These are phyloP conservation scores for Pelecanus crispus DNA, from an alignment of 2,113 vertebrate genomes.

Conservation along the genomic window DNA sequence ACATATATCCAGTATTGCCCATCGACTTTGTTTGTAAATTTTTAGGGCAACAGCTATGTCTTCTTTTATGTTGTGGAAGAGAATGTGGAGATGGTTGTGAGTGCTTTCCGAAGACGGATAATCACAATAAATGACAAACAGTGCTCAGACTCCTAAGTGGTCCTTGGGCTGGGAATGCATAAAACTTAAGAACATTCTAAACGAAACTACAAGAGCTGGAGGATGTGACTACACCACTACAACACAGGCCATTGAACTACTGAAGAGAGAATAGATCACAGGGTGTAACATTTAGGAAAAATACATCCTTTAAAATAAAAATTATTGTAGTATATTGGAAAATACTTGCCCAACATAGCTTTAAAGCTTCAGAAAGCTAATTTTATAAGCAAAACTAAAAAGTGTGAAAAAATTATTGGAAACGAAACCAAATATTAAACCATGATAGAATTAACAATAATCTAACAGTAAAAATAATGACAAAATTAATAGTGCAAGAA, in stretches of 20 bases:
- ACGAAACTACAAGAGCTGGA: not conserved
- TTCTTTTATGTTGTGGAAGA: not conserved
- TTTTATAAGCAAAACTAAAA: not conserved
- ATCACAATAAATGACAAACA: not conserved
- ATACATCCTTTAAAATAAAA: not conserved
- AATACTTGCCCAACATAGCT: not conserved
- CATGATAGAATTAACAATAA: not conserved
- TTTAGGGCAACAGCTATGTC: not conserved
- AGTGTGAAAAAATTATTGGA: not conserved
- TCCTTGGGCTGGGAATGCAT: not conserved
- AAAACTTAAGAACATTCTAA: not conserved
- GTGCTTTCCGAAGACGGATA: not conserved
- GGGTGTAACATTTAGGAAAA: not conserved
- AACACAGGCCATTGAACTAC: not conserved
- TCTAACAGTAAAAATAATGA: not conserved
- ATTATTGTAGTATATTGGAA: not conserved
- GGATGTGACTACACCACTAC: not conserved
- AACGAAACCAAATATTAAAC: not conserved
- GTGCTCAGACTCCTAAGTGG: not conserved
- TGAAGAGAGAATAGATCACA: not conserved
- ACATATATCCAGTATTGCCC: fast-evolving
- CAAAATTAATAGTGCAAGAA: not conserved
- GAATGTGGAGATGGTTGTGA: not conserved
- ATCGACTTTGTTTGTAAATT: not conserved
- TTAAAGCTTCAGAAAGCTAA: not conserved